phyloP scores from a whole-genome alignment of 2,113 vertebrate species.

The Cebus imitator region DNA sequence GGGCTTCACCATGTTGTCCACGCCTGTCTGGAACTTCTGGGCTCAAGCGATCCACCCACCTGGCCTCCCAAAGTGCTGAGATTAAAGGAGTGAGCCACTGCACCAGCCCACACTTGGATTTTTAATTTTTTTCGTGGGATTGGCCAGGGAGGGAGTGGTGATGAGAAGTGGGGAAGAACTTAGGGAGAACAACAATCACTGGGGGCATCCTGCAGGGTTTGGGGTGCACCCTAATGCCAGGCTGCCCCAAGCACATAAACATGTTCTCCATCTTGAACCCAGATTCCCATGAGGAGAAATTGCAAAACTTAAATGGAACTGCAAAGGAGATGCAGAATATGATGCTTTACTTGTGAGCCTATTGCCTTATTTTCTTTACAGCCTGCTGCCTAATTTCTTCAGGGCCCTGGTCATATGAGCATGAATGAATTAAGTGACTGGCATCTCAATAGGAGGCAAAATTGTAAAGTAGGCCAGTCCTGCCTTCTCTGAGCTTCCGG shows the following conservation, averaged over 20 bases:
- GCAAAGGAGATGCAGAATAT: background rate
- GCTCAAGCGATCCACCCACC: rapidly evolving
- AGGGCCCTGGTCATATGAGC: background rate
- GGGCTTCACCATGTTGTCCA: too few relatives aligned
- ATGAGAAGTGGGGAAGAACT: background rate
- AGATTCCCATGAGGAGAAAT: background rate
- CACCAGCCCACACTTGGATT: background rate
- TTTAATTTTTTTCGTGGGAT: background rate
- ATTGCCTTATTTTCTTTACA: constrained; percentile 18
- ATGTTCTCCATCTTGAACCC: background rate
- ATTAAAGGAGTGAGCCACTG: background rate
- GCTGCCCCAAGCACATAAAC: background rate
- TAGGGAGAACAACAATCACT: background rate
- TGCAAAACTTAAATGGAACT: background rate
- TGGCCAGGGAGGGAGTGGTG: background rate
- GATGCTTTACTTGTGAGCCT: background rate
- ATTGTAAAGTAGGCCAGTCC: constrained; percentile 48
- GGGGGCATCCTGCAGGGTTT: background rate
- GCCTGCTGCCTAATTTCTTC: constrained; percentile 48
- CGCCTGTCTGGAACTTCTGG: too few relatives aligned
- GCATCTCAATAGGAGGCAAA: constrained; percentile 36
- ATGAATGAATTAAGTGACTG: constrained; percentile 57
- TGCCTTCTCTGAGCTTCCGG: constrained; percentile 13
- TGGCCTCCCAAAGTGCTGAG: too few relatives aligned
- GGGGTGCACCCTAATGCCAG: background rate